These are phyloP conservation scores for Gymnocypris eckloni DNA, from an alignment of 2,797 vertebrate genomes.

Conservation along the genomic window DNA sequence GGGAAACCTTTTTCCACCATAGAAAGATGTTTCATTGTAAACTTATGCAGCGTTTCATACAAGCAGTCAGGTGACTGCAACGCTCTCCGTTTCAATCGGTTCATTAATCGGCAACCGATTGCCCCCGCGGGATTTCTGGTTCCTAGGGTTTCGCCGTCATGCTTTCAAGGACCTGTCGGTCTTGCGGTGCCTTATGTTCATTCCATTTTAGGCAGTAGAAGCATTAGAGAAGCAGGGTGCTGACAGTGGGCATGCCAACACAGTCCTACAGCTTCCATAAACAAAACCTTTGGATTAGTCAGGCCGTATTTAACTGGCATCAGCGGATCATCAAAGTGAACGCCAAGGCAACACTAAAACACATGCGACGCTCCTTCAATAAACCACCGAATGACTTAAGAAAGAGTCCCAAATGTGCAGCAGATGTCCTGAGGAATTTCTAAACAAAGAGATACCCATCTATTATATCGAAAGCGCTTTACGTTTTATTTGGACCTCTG, in stretches of 20 bases:
- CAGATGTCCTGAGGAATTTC: slow-evolving; percentile 90
- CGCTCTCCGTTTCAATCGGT: not conserved
- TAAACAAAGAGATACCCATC: slow-evolving; percentile 94
- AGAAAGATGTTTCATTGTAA: not conserved
- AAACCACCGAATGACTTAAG: slow-evolving; percentile 52
- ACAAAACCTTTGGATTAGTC: slow-evolving; percentile 28
- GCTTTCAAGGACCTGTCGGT: not conserved
- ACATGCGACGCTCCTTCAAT: slow-evolving; percentile 38
- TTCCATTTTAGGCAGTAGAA: slow-evolving; percentile 38
- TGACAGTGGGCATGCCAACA: slow-evolving; percentile 36
- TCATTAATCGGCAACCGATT: not conserved
- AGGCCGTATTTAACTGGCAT: slow-evolving; percentile 25
- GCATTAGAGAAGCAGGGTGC: slow-evolving; percentile 18
- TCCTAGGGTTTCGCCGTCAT: not conserved
- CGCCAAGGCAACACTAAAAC: slow-evolving; percentile 38
- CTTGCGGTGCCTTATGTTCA: not conserved
- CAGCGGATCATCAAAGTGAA: slow-evolving; percentile 24
- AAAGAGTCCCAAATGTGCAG: slow-evolving; percentile 71
- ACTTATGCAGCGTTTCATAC: not conserved
- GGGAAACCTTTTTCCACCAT: slow-evolving; percentile 67
- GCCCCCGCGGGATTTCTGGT: not conserved
- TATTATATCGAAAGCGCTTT: slow-evolving; percentile 97
- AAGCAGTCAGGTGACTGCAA: not conserved
- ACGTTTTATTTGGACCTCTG: slow-evolving; percentile 97
- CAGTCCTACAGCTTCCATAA: slow-evolving; percentile 35